Percentiles rank a stretch among this genome's conserved stretches.
Evolutionary conservation across 1,140 invertebrate genomes (phyloP).

Genomic region (Drosophila serrata): DNA sequence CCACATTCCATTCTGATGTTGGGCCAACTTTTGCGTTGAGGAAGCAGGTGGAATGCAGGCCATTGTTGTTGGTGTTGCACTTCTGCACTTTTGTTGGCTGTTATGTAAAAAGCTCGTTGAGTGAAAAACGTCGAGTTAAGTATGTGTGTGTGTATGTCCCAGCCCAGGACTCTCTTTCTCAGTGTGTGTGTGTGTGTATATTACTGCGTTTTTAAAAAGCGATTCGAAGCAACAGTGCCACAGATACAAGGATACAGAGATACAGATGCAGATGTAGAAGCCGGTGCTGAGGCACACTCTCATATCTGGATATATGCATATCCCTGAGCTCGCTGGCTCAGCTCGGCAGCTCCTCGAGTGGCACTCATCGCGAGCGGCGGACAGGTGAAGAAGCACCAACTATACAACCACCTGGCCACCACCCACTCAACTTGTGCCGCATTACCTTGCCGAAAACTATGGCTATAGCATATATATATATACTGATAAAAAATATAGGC

Average conservation of each 20-base stretch:
- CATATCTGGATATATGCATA: constrained; percentile 12
- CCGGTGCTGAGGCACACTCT: constrained; percentile 8
- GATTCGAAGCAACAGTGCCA: constrained; percentile 53
- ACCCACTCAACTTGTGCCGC: constrained; percentile 31
- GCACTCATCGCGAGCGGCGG: constrained; percentile 70
- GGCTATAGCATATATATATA: constrained; percentile 15
- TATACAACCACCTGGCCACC: constrained; percentile 7
- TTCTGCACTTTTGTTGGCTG: constrained; percentile 77
- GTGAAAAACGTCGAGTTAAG: constrained; percentile 83
- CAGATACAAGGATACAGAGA: constrained; percentile 35
- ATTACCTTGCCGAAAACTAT: constrained; percentile 71
- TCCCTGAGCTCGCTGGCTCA: constrained; percentile 40
- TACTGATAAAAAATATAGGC: not conserved
- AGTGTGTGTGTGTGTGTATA: not conserved
- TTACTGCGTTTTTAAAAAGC: constrained; percentile 44
- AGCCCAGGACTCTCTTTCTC: not conserved
- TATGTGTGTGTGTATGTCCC: constrained; percentile 72
- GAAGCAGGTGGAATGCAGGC: constrained; percentile 49
- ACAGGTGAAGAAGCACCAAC: constrained; percentile 19
- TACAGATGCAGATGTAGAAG: constrained; percentile 10
- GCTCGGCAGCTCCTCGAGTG: constrained; percentile 71
- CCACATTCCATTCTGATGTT: constrained; percentile 68
- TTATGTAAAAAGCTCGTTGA: constrained; percentile 79
- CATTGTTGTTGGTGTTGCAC: constrained; percentile 75
- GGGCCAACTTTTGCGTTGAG: constrained; percentile 74